These are phyloP conservation scores for Nycticebus coucang DNA, from an alignment of 2,113 vertebrate species.

Conservation along the genomic window DNA sequence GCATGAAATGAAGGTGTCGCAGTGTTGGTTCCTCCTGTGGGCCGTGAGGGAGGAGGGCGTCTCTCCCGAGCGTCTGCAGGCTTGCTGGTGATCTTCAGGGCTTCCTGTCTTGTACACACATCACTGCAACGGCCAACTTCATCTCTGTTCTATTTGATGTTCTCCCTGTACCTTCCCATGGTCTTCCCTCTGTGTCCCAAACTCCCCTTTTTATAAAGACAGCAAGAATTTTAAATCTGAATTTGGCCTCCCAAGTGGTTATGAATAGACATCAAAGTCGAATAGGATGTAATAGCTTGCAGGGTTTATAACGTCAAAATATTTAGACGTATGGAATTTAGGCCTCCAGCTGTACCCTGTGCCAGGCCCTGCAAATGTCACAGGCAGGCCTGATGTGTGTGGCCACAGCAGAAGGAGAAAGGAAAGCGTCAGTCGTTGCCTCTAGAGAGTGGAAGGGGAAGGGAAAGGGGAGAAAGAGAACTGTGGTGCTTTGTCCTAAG, in stretches of 20 bases:
- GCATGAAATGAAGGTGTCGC: not conserved
- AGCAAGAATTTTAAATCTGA: not conserved
- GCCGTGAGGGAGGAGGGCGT: not conserved
- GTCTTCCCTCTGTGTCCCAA: not conserved
- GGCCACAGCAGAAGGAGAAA: not conserved
- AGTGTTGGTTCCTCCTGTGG: not conserved
- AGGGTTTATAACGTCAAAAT: not conserved
- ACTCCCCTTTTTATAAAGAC: not conserved
- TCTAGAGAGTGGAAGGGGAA: not conserved
- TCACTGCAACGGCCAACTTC: not conserved
- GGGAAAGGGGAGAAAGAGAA: not conserved
- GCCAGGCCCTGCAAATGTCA: not conserved
- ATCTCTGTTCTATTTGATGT: not conserved
- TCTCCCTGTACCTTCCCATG: not conserved
- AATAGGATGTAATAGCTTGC: not conserved
- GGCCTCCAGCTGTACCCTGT: not conserved
- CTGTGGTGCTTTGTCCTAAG: not conserved
- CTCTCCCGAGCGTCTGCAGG: not conserved
- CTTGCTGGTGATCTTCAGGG: not conserved
- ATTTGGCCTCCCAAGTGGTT: not conserved
- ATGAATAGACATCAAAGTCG: not conserved
- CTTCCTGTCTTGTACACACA: not conserved
- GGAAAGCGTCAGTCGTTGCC: not conserved
- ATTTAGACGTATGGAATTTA: not conserved
- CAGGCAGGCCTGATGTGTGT: not conserved